Conservation (phyloP, 2,113 vertebrate species). For the Collichthys lucidus region DNA sequence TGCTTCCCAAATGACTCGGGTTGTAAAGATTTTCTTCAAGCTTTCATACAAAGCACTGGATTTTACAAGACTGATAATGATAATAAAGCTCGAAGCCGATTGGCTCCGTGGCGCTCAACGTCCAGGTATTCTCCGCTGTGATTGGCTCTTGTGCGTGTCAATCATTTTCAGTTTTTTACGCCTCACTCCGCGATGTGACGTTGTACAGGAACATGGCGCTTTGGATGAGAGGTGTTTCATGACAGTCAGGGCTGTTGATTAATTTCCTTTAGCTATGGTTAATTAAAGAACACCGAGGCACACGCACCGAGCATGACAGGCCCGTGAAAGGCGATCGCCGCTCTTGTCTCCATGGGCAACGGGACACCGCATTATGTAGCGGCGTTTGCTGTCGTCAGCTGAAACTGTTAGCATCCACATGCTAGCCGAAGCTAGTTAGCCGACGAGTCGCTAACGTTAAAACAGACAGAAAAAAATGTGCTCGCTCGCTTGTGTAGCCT, state of each 20-base stretch:
- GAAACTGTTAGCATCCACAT: constrained; percentile 69
- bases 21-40: constrained; percentile 34
- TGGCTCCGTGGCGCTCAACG: constrained; percentile 20
- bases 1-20: constrained; percentile 50
- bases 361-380: constrained; percentile 39
- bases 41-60: constrained; percentile 38
- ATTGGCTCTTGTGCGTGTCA: constrained; percentile 62
- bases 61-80: constrained; percentile 45
- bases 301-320: constrained; percentile 50
- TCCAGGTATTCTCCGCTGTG: background rate
- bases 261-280: constrained; percentile 1
- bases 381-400: constrained; percentile 78
- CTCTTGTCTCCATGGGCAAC: constrained; percentile 57
- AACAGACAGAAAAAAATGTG: constrained; percentile 54
- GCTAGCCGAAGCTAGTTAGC: constrained; percentile 75
- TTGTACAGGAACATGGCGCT: constrained; percentile 84
- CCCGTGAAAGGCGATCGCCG: constrained; percentile 48
- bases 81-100: constrained; percentile 43
- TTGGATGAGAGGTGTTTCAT: constrained; percentile 71
- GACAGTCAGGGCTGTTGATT: constrained; percentile 66
- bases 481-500: constrained; percentile 18
- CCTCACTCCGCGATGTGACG: constrained; percentile 67
- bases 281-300: constrained; percentile 17
- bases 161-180: constrained; percentile 37
- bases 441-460: constrained; percentile 52